A percentile compares a stretch with the other conserved stretches of the same genome.
These are phyloP conservation scores for Dryobates pubescens DNA, from an alignment of 2,797 vertebrate genomes.

Conservation along the genomic window DNA sequence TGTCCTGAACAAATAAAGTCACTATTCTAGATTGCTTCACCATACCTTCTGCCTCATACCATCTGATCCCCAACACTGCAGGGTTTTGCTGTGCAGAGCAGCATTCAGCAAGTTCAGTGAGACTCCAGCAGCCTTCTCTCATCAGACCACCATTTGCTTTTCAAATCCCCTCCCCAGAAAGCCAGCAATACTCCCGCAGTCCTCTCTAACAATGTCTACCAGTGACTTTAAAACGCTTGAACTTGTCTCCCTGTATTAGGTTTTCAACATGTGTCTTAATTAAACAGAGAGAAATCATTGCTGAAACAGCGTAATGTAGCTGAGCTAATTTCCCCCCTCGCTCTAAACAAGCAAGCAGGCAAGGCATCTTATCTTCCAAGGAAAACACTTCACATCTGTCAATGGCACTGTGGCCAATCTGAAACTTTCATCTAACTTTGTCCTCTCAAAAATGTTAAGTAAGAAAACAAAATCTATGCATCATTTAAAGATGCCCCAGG, in stretches of 20 bases:
- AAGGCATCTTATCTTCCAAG: not conserved
- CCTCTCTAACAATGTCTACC: not conserved
- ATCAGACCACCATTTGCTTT: not conserved
- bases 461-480: conserved; percentile 78
- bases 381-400: not conserved
- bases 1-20: conserved; percentile 67
- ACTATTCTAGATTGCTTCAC: conserved; percentile 10
- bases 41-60: not conserved
- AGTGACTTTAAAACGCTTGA: conserved; percentile 3
- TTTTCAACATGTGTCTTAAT: not conserved
- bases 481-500: conserved; percentile 79
- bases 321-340: not conserved
- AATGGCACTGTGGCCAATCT: not conserved
- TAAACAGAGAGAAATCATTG: not conserved
- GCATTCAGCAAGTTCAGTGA: not conserved
- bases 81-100: not conserved
- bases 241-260: not conserved
- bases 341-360: not conserved
- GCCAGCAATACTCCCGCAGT: not conserved
- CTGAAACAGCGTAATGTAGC: not conserved
- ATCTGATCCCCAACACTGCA: not conserved
- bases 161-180: not conserved
- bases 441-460: conserved; percentile 66
- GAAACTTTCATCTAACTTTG: conserved; percentile 57
- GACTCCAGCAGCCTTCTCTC: not conserved